phyloP scores from a whole-genome alignment of 2,888 invertebrate genomes.

The Anthoptus insignis region DNA sequence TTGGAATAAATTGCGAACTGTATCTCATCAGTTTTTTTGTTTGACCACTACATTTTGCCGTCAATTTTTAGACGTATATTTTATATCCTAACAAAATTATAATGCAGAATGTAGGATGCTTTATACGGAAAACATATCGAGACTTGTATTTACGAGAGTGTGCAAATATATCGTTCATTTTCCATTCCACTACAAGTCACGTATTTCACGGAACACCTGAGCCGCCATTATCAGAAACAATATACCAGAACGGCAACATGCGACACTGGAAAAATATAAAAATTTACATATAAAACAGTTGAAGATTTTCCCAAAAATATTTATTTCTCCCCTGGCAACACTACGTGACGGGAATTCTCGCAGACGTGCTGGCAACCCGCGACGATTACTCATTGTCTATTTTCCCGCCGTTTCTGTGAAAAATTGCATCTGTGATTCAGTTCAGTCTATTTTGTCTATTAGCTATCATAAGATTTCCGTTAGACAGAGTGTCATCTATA shows the following conservation, averaged over 20 bases:
- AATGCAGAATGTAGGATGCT: no score
- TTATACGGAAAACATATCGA: no score
- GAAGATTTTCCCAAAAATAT: slow-evolving; percentile 73
- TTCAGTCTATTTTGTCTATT: slow-evolving; percentile 22
- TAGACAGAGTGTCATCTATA: no score
- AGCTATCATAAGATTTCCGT: background rate
- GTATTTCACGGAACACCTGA: slow-evolving; percentile 59
- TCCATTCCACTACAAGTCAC: slow-evolving; percentile 27
- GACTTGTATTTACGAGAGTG: background rate
- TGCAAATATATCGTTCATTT: background rate
- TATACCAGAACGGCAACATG: slow-evolving; percentile 64
- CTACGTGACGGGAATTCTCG: slow-evolving; percentile 74
- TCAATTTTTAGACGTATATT: no score
- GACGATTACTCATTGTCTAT: slow-evolving; percentile 66
- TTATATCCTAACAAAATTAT: no score
- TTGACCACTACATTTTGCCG: no score
- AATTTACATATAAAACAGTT: slow-evolving; percentile 80
- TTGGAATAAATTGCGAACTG: no score
- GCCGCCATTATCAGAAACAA: slow-evolving; percentile 67
- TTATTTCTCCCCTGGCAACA: slow-evolving; percentile 80
- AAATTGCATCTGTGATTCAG: slow-evolving; percentile 51
- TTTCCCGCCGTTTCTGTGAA: slow-evolving; percentile 47
- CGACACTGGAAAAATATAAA: slow-evolving; percentile 73
- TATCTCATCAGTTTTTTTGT: no score
- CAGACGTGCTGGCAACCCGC: slow-evolving; percentile 59